Evolutionary conservation across 2,888 invertebrate genomes (phyloP).

Genomic region (Laspeyria flexula): DNA sequence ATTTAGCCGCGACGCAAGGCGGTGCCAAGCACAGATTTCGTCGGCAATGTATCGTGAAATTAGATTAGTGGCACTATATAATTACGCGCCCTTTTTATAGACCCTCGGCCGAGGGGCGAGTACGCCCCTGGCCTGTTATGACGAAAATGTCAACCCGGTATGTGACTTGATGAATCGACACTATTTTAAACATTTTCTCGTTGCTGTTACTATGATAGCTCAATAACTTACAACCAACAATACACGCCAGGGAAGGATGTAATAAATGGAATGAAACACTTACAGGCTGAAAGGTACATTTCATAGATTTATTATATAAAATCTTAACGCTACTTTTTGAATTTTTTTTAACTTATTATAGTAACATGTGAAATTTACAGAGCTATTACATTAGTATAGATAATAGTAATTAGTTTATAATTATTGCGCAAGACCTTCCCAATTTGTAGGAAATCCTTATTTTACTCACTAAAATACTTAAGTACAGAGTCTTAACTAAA

Average conservation of each 20-base stretch:
- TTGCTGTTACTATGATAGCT: slow-evolving; percentile 52
- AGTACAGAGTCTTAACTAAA: slow-evolving; percentile 75
- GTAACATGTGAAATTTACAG: slow-evolving; percentile 85
- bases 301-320: slow-evolving; percentile 86
- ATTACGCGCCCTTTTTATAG: slow-evolving; percentile 84
- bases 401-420: slow-evolving; percentile 82
- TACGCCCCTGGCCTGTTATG: slow-evolving; percentile 72
- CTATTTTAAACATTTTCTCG: slow-evolving; percentile 76
- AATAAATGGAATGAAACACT: slow-evolving; percentile 61
- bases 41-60: slow-evolving; percentile 86
- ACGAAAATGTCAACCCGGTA: slow-evolving; percentile 83
- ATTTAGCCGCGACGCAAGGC: slow-evolving; percentile 74
- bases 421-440: slow-evolving; percentile 83
- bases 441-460: slow-evolving; percentile 64
- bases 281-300: slow-evolving; percentile 76
- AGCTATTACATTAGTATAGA: slow-evolving; percentile 80
- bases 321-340: slow-evolving; percentile 83
- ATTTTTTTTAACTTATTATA: slow-evolving; percentile 80
- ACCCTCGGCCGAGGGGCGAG: slow-evolving; percentile 56
- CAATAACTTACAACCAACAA: slow-evolving; percentile 27
- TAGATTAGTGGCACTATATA: slow-evolving; percentile 86
- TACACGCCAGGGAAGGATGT: slow-evolving; percentile 2
- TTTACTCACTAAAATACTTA: slow-evolving; percentile 76
- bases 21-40: slow-evolving; percentile 86
- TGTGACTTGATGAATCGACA: slow-evolving; percentile 84